phyloP scores from a whole-genome alignment of 2,888 invertebrate species.

The Eumerus sabulonum region DNA sequence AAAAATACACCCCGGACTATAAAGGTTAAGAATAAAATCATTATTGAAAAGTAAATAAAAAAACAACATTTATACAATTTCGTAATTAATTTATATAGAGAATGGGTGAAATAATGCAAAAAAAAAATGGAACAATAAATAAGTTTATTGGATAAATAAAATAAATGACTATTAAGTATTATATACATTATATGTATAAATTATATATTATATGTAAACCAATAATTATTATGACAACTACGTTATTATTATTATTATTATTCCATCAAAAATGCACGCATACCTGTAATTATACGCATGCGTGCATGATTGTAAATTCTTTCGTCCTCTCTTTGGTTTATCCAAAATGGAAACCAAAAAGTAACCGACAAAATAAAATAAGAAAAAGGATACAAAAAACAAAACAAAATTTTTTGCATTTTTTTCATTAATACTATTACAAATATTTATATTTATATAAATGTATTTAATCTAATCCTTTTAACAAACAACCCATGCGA shows the following conservation, averaged over 20 bases:
- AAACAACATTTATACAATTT: conserved; percentile 70
- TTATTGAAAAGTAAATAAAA: conserved; percentile 50
- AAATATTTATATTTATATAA: conserved; percentile 55
- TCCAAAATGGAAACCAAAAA: conserved; percentile 72
- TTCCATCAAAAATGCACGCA: conserved; percentile 57
- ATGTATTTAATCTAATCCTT: conserved; percentile 60
- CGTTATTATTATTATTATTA: conserved; percentile 65
- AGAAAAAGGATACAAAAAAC: conserved; percentile 35
- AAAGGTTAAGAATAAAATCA: conserved; percentile 48
- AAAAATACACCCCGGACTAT: conserved; percentile 37
- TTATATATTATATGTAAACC: conserved; percentile 67
- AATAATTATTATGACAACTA: conserved; percentile 59
- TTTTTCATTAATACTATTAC: conserved; percentile 65
- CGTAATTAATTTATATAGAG: conserved; percentile 70
- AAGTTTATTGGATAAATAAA: conserved; percentile 66
- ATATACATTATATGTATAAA: conserved; percentile 69
- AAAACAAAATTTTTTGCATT: conserved; percentile 59
- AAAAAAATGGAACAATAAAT: conserved; percentile 65
- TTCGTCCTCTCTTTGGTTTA: conserved; percentile 70
- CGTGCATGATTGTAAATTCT: conserved; percentile 58
- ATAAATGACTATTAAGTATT: conserved; percentile 65
- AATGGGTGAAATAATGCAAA: conserved; percentile 57
- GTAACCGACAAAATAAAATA: no score
- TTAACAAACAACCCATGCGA: conserved; percentile 43
- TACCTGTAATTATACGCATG: conserved; percentile 54